A percentile compares a stretch with the other conserved stretches of the same genome.
phyloP scores from a whole-genome alignment of 2,888 invertebrate genomes.

The Eupeodes latifasciatus region DNA sequence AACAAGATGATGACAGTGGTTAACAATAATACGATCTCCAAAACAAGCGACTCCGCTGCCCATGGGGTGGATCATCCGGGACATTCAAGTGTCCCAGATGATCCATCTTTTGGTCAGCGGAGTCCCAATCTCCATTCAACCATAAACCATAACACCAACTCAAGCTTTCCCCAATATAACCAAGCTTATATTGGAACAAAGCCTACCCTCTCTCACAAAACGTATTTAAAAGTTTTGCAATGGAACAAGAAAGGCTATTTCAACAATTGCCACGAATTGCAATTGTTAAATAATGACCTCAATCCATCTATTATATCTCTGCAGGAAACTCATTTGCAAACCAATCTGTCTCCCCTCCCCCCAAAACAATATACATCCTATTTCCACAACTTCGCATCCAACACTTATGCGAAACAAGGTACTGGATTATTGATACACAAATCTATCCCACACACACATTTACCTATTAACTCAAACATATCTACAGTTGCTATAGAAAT shows the following conservation, averaged over 20 bases:
- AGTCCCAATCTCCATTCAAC: neutral
- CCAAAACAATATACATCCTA: slow-evolving; percentile 35
- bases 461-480: neutral
- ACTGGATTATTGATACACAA: neutral
- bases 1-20: neutral
- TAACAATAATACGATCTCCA: neutral
- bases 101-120: too few relatives aligned
- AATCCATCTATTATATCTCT: too few relatives aligned
- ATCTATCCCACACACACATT: neutral
- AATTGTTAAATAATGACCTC: slow-evolving; percentile 29
- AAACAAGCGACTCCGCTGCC: neutral
- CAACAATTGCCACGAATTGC: too few relatives aligned
- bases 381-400: slow-evolving; percentile 1
- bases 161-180: neutral
- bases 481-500: slow-evolving; percentile 3
- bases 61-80: too few relatives aligned
- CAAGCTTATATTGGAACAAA: neutral
- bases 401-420: slow-evolving; percentile 7
- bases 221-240: slow-evolving; percentile 19
- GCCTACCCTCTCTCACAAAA: neutral
- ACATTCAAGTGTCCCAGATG: too few relatives aligned
- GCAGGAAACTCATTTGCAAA: too few relatives aligned
- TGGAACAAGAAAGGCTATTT: too few relatives aligned
- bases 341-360: neutral
- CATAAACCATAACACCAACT: neutral